These are phyloP conservation scores for Teleiodes luculella DNA, from an alignment of 2,888 invertebrate genomes.

Conservation along the genomic window DNA sequence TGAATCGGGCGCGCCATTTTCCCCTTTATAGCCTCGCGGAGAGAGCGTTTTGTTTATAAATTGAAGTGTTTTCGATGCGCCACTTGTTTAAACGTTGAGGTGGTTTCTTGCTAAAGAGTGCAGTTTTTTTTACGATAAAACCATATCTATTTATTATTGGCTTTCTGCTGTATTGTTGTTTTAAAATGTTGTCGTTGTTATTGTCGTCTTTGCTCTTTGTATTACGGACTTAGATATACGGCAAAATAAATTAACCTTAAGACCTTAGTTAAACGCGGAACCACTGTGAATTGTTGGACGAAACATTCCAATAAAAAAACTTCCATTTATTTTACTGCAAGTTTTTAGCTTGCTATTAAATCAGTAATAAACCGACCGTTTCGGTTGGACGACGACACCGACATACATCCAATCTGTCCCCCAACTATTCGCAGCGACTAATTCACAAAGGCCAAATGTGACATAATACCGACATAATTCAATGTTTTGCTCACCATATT, in stretches of 20 bases:
- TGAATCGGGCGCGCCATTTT: slow-evolving; percentile 68
- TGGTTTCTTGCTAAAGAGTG: too few species aligned
- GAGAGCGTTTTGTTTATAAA: slow-evolving; percentile 55
- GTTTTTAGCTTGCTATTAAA: slow-evolving; percentile 1
- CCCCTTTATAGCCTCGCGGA: slow-evolving; percentile 59
- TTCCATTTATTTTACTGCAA: neutral
- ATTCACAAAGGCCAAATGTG: slow-evolving; percentile 79
- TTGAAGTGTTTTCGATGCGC: slow-evolving; percentile 46
- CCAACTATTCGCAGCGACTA: slow-evolving; percentile 61
- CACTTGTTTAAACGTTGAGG: slow-evolving; percentile 23
- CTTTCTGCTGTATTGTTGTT: too few species aligned
- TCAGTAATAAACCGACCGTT: slow-evolving; percentile 50
- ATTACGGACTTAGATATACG: too few species aligned
- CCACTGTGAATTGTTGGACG: too few species aligned
- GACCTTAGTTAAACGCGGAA: too few species aligned
- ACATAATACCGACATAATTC: slow-evolving; percentile 79
- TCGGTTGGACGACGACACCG: slow-evolving; percentile 55
- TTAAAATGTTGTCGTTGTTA: too few species aligned
- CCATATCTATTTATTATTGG: too few species aligned
- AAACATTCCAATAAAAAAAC: too few species aligned
- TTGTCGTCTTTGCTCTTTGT: too few species aligned
- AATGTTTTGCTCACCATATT: slow-evolving; percentile 80
- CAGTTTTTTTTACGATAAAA: too few species aligned
- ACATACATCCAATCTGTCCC: slow-evolving; percentile 61
- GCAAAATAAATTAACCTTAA: too few species aligned